Evolutionary conservation across 2,113 vertebrate species (phyloP).

Genomic region (Pollimyrus isidori): DNA sequence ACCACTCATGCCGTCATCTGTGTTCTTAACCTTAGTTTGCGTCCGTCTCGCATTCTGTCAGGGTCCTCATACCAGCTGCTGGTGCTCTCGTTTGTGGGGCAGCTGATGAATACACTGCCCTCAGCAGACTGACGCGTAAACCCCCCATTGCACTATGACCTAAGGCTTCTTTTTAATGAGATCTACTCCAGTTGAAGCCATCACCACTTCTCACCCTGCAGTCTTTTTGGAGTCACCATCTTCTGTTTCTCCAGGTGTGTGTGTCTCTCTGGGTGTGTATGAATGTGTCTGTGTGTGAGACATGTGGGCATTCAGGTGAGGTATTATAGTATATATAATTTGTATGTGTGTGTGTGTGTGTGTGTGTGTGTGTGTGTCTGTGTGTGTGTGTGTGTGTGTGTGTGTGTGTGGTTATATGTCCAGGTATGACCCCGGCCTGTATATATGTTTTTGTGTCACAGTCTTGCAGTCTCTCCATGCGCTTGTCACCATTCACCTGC

Average conservation of each 20-base stretch:
- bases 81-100: background rate
- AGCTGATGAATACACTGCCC: background rate
- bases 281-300: background rate
- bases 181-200: background rate
- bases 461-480: background rate
- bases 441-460: background rate
- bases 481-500: background rate
- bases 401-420: background rate
- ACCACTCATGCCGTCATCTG: background rate
- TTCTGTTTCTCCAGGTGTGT: background rate
- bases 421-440: background rate
- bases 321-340: too few species aligned
- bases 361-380: constrained; percentile 8
- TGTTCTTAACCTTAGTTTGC: background rate
- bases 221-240: background rate
- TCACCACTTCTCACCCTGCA: background rate
- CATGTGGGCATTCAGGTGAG: background rate
- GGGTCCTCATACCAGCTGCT: background rate
- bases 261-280: background rate
- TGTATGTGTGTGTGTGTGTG: background rate
- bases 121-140: background rate
- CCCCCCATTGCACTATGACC: constrained; percentile 10
- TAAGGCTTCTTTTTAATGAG: constrained; percentile 21
- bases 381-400: background rate
- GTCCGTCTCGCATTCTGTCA: background rate